Percentiles rank a stretch among this genome's conserved stretches.
Conservation (phyloP, 2,113 vertebrate genomes). For the Aspidoscelis tigris region DNA sequence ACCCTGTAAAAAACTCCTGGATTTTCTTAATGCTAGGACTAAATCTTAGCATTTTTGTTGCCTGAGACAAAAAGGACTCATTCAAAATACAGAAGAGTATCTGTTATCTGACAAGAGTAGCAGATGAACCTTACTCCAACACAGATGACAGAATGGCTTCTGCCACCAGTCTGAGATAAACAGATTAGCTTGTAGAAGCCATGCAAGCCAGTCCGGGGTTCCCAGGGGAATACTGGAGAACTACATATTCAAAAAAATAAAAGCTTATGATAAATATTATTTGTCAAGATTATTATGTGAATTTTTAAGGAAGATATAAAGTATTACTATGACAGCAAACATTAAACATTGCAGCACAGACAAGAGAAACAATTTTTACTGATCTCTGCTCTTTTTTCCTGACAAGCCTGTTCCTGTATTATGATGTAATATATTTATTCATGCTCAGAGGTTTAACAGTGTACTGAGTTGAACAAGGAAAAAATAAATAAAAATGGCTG, state of each 20-base stretch:
- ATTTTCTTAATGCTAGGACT: neutral
- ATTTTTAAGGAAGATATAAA: constrained; percentile 70
- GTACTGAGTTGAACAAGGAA: constrained; percentile 54
- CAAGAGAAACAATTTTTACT: constrained; percentile 66
- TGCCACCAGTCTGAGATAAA: constrained; percentile 39
- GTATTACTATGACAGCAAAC: constrained; percentile 60
- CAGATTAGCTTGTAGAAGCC: neutral
- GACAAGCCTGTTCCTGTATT: constrained; percentile 65
- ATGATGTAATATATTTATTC: constrained; percentile 56
- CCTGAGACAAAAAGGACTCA: no score
- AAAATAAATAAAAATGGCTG: neutral
- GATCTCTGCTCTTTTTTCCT: constrained; percentile 64
- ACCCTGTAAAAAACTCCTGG: neutral
- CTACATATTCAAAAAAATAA: constrained; percentile 57
- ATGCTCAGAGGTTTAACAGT: constrained; percentile 53
- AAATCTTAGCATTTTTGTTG: no score
- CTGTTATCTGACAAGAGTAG: no score
- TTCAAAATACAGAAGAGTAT: no score
- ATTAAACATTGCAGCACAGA: constrained; percentile 63
- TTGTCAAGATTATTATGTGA: constrained; percentile 59
- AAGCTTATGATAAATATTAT: constrained; percentile 65
- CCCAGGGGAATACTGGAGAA: no score
- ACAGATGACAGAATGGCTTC: no score
- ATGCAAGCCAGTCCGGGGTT: no score
- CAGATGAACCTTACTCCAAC: no score